These are phyloP conservation scores for Harmothoe impar DNA, from an alignment of 2,888 invertebrate genomes.

Conservation along the genomic window DNA sequence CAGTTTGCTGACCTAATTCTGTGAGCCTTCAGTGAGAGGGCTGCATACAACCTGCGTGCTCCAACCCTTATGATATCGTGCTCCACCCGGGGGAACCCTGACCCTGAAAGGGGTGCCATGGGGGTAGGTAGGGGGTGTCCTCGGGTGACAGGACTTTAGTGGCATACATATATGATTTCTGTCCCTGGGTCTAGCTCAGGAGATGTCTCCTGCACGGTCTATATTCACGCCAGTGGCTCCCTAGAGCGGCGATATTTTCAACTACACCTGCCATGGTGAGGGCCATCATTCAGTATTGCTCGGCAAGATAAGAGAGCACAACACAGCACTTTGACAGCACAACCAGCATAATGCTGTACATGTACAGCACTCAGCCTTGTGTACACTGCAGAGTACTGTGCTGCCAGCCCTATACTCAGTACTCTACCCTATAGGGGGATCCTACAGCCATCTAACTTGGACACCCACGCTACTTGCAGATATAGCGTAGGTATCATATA, in stretches of 20 bases:
- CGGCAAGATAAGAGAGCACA: too few species aligned
- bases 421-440: too few species aligned
- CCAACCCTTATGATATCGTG: not conserved
- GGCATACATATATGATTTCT: too few species aligned
- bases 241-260: not conserved
- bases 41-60: not conserved
- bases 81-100: not conserved
- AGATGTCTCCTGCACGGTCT: not conserved
- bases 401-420: too few species aligned
- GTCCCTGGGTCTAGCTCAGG: not conserved
- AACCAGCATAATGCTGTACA: not conserved
- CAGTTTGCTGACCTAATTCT: conserved; percentile 35
- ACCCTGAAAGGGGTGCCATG: not conserved
- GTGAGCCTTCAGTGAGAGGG: too few species aligned
- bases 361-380: not conserved
- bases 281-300: too few species aligned
- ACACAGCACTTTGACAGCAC: not conserved
- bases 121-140: not conserved
- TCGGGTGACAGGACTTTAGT: not conserved
- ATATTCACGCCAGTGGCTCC: not conserved
- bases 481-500: too few species aligned
- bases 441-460: too few species aligned
- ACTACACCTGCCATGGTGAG: not conserved
- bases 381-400: too few species aligned
- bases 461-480: too few species aligned